A percentile compares a stretch with the other conserved stretches of the same genome.
Evolutionary conservation across 2,797 vertebrate species (phyloP).

Genomic region (Emydoidea blandingii): DNA sequence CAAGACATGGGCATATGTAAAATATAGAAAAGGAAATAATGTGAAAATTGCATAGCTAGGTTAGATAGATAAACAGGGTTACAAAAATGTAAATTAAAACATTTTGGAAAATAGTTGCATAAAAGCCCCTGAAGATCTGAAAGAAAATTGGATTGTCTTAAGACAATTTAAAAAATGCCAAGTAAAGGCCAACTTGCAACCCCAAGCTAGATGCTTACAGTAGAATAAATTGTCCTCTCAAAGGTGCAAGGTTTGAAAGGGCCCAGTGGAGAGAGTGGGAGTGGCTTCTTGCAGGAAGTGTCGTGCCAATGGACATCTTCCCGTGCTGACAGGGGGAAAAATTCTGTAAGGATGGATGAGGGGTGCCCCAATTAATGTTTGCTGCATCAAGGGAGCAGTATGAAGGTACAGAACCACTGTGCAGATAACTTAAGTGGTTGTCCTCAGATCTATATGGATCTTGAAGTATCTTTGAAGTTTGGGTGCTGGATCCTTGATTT

Average conservation of each 20-base stretch:
- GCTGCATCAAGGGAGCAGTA: background rate
- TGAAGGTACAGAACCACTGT: background rate
- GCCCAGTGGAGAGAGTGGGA: background rate
- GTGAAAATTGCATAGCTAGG: background rate
- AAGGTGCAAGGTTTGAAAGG: background rate
- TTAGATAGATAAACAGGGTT: background rate
- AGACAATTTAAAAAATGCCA: background rate
- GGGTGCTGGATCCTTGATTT: background rate
- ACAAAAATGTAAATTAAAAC: background rate
- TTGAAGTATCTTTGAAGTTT: background rate
- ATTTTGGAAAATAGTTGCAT: constrained; percentile 1
- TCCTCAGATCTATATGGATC: background rate
- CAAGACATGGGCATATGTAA: background rate
- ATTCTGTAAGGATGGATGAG: background rate
- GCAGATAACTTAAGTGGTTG: background rate
- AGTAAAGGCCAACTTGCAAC: background rate
- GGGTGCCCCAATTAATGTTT: background rate
- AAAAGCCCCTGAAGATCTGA: background rate
- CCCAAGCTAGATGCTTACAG: background rate
- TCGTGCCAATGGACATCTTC: background rate
- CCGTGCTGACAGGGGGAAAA: background rate
- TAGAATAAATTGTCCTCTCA: background rate
- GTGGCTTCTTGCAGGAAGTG: background rate
- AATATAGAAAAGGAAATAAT: constrained; percentile 27
- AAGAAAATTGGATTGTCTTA: background rate